Base-by-base conservation (phyloP, 2,888 invertebrate species). In the Watsonalla cultraria region DNA sequence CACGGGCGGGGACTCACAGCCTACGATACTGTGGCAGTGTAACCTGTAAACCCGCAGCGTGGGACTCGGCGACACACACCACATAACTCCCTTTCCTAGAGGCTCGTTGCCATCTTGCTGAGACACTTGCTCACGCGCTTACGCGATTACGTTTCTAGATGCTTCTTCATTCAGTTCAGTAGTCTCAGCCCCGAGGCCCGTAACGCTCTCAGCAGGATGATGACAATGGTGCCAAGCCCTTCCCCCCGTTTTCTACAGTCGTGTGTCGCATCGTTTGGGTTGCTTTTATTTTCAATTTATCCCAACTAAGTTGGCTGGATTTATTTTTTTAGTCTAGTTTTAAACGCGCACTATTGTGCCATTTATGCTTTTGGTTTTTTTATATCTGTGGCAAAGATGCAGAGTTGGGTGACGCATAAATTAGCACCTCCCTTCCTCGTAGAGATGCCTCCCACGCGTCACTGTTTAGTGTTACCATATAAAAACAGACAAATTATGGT, bases 11-110 rank as follows among this genome's bases (percentile, higher is more conserved):
- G 96, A 95, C 95, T 96, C 96, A 96, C 97, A 96, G 95, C 97
- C 96, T 97, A 97, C 96, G 96, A 97, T 96, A 97, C 97, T 96
- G 96, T 97, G 96, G 97, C 97, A 96, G 97, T 97, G 96, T 97
- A 97, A 97, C 93, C 94, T 97, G 94, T 97, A 96, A 95, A 86
- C 77, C 71, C 76, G 58, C 59, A 57, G 51, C 50, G 55, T 64
- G 65, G 63, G 58, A 55, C 54, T 54, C 67, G 62, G 64, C 68
- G 69, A 58, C 69, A 69, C 72, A 61, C 74, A 69, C 60, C 72
- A 68, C 70, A 66, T 66, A 54, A 54, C 62, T 54, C 54, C 53
- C 59, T 64, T 61, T 54, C 58, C 56, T 65, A 56, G 53, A 49
- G 64, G 63, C 52, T 62, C 72, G 68, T 74, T 73, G 74, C 75